Percentiles rank a stretch among this genome's conserved stretches.
These are phyloP conservation scores for Premnoplex brunnescens DNA, from an alignment of 2,797 vertebrate species.

Conservation along the genomic window DNA sequence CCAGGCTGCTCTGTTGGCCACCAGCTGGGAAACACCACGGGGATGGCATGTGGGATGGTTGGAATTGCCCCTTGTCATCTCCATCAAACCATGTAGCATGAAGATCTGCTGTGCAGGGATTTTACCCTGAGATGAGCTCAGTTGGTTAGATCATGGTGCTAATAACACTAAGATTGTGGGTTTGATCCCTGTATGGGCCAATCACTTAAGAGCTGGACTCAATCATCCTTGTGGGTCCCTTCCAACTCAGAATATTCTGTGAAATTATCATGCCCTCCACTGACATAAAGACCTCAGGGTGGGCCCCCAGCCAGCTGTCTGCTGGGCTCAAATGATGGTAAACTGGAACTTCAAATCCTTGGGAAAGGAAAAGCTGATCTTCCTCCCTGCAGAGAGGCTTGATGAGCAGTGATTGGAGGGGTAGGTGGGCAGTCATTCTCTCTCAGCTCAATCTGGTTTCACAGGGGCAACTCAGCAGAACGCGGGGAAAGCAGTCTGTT, in stretches of 20 bases:
- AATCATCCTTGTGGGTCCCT: neutral
- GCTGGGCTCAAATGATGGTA: neutral
- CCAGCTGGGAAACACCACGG: neutral
- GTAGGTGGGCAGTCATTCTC: neutral
- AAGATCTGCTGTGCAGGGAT: neutral
- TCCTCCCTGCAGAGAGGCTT: neutral
- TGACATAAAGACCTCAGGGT: neutral
- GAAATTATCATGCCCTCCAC: fast-evolving
- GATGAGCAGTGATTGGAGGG: neutral
- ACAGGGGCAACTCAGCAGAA: neutral
- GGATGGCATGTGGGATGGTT: neutral
- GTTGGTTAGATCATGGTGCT: neutral
- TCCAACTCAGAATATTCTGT: neutral
- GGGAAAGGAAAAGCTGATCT: neutral
- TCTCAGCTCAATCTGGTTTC: neutral
- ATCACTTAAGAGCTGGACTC: neutral
- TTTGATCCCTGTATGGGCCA: neutral
- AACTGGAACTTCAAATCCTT: neutral
- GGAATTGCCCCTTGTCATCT: neutral
- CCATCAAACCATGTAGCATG: fast-evolving
- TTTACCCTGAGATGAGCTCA: neutral
- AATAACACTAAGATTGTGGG: neutral
- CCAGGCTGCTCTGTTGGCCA: neutral
- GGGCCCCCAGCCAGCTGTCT: neutral
- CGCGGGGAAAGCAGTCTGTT: fast-evolving